phyloP scores from a whole-genome alignment of 2,113 vertebrate genomes.

The Apteryx mantelli region DNA sequence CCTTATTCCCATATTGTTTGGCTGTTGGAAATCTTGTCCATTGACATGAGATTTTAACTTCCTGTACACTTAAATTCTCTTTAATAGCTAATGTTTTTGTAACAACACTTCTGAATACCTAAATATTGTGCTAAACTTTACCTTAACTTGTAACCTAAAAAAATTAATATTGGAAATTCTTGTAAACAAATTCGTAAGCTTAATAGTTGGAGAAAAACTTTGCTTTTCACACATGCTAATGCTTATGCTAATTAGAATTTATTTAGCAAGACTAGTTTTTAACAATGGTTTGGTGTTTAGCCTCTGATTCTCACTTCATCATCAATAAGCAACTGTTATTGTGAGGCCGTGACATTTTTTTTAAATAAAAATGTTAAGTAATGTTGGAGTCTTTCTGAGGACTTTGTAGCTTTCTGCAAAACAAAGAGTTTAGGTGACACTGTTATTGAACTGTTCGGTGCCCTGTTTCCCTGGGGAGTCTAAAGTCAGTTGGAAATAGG shows the following conservation, averaged over 20 bases:
- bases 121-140: neutral
- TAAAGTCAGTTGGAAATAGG: neutral
- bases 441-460: neutral
- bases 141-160: neutral
- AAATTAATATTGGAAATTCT: neutral
- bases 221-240: neutral
- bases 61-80: neutral
- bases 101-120: neutral
- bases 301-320: neutral
- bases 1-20: neutral
- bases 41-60: neutral
- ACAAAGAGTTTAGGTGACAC: accelerated
- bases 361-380: neutral
- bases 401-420: neutral
- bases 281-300: neutral
- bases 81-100: neutral
- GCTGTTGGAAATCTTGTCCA: neutral
- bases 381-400: neutral
- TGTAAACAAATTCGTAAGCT: neutral
- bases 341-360: neutral
- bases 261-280: neutral
- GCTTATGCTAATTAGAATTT: neutral
- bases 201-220: neutral
- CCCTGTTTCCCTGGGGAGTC: accelerated
- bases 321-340: neutral